These are phyloP conservation scores for Macropis europaea DNA, from an alignment of 2,888 invertebrate species.

Conservation along the genomic window DNA sequence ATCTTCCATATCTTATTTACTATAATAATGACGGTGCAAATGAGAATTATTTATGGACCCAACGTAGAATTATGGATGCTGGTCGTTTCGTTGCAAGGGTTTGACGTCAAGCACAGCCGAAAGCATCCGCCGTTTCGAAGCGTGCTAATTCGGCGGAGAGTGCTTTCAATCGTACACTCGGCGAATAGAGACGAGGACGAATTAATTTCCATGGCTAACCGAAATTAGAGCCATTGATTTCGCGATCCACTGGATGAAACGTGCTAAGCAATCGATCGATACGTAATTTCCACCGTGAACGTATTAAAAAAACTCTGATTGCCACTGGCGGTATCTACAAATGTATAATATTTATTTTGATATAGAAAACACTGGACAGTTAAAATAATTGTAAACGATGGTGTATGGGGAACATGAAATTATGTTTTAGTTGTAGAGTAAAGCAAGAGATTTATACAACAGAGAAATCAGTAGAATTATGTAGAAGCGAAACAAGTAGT, in stretches of 20 bases:
- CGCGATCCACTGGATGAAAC: background rate
- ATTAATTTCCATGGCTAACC: slow-evolving; percentile 52
- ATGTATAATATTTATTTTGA: no score
- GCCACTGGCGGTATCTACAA: no score
- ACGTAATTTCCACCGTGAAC: no score
- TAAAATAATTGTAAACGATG: no score
- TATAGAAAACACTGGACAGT: no score
- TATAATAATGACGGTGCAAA: background rate
- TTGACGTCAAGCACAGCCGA: slow-evolving; percentile 51
- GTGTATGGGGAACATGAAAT: no score
- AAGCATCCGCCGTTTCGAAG: slow-evolving; percentile 33
- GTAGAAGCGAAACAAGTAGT: no score
- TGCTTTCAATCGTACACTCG: slow-evolving; percentile 40
- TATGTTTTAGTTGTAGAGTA: no score
- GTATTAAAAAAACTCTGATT: background rate
- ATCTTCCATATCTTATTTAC: no score
- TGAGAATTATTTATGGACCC: background rate
- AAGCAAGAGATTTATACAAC: no score
- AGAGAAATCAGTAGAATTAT: no score
- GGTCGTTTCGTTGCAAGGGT: slow-evolving; percentile 35
- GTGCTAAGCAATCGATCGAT: background rate
- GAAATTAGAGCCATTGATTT: slow-evolving; percentile 4
- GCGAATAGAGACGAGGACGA: slow-evolving; percentile 52
- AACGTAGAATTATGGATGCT: slow-evolving; percentile 3
- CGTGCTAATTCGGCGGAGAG: slow-evolving; percentile 40